phyloP scores from a whole-genome alignment of 2,113 vertebrate species.

The Pleuronectes platessa region DNA sequence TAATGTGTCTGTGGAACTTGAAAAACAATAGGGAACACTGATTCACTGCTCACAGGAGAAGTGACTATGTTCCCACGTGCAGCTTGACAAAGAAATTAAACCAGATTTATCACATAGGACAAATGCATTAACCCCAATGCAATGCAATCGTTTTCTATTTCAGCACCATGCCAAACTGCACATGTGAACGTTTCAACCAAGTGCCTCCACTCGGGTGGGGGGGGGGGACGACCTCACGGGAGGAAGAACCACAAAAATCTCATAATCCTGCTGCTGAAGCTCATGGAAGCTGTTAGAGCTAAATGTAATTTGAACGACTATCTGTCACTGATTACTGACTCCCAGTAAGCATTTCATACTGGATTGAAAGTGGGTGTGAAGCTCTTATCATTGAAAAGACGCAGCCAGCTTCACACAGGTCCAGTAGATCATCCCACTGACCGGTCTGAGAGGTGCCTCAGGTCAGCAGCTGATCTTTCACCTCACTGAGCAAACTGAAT shows the following conservation, averaged over 20 bases:
- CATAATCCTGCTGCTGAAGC: not conserved
- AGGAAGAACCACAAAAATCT: not conserved
- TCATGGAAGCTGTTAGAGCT: not conserved
- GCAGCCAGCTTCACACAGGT: not conserved
- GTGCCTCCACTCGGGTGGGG: too few species aligned
- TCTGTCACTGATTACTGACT: not conserved
- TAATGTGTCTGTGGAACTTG: not conserved
- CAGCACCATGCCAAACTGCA: not conserved
- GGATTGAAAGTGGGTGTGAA: slow-evolving; percentile 17
- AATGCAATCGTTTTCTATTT: too few species aligned
- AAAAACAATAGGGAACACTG: not conserved
- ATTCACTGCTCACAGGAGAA: not conserved
- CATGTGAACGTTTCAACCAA: not conserved
- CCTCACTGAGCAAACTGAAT: slow-evolving; percentile 40
- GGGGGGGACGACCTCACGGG: not conserved
- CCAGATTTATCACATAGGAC: too few species aligned
- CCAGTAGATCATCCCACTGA: slow-evolving; percentile 21
- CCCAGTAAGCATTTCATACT: not conserved
- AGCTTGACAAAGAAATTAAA: too few species aligned
- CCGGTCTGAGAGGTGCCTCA: slow-evolving; percentile 7
- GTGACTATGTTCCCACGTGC: not conserved
- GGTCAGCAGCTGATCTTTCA: slow-evolving; percentile 29
- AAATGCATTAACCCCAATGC: not conserved
- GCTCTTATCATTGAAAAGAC: slow-evolving; percentile 10
- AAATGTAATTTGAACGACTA: not conserved